A percentile compares a stretch with the other conserved stretches of the same genome.
Evolutionary conservation across 2,113 vertebrate species (phyloP).

Genomic region (Phyllostomus hastatus): DNA sequence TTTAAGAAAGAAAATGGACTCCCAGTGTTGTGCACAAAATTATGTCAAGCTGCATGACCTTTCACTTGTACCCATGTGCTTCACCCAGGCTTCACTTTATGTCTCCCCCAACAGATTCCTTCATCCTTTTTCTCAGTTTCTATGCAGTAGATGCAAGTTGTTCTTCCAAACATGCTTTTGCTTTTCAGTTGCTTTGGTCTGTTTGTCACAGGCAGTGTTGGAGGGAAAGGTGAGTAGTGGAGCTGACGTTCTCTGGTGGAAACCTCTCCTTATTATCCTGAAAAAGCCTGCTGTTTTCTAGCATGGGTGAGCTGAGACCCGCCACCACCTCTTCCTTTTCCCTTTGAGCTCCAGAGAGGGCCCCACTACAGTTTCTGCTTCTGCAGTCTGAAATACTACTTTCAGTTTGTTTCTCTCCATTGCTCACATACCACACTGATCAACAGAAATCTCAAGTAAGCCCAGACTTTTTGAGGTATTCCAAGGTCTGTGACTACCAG

Average conservation of each 20-base stretch:
- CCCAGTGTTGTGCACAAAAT: background rate
- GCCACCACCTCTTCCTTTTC: background rate
- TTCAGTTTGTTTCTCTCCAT: accelerated
- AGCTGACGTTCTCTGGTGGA: background rate
- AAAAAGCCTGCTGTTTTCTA: background rate
- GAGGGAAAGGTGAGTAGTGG: no score
- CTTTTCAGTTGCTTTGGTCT: background rate
- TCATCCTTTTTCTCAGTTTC: background rate
- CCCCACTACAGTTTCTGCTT: background rate
- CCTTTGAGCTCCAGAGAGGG: background rate
- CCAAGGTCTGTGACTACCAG: background rate
- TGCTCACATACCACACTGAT: background rate
- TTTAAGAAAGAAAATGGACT: no score
- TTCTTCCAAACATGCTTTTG: background rate
- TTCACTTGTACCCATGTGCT: background rate
- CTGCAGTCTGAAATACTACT: background rate
- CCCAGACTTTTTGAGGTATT: no score
- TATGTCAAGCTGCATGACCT: background rate
- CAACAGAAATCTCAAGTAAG: no score
- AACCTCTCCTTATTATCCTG: background rate
- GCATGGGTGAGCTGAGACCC: background rate
- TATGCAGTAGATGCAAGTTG: background rate
- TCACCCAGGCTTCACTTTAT: background rate
- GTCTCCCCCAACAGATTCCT: background rate
- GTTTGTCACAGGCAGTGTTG: background rate